Evolutionary conservation across 1,140 invertebrate genomes (phyloP).

Genomic region (Heliothis virescens): DNA sequence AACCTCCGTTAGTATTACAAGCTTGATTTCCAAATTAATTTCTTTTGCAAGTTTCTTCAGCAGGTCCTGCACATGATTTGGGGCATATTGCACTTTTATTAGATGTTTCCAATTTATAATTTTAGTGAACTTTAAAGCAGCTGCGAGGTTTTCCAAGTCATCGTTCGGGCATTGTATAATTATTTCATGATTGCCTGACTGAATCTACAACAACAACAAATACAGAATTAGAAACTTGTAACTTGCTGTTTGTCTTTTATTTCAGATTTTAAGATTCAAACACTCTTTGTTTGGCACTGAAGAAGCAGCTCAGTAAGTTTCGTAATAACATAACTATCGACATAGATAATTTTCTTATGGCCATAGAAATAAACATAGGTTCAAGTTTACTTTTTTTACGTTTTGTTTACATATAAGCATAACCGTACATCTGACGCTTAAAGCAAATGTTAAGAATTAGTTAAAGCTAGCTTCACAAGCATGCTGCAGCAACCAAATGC

Average conservation of each 20-base stretch:
- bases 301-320: too few relatives aligned
- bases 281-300: too few relatives aligned
- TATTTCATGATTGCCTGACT: constrained; percentile 37
- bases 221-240: not conserved
- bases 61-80: constrained; percentile 40
- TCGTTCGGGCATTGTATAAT: constrained; percentile 49
- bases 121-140: constrained; percentile 51
- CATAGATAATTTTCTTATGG: too few relatives aligned
- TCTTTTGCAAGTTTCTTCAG: constrained; percentile 31
- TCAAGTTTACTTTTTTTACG: too few relatives aligned
- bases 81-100: constrained; percentile 44
- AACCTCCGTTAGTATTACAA: not conserved
- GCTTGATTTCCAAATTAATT: constrained; percentile 42
- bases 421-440: too few relatives aligned
- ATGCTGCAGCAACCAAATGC: too few relatives aligned
- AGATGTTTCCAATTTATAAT: constrained; percentile 53
- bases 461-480: too few relatives aligned
- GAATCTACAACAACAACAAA: not conserved
- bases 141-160: constrained; percentile 37
- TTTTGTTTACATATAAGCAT: too few relatives aligned
- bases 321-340: too few relatives aligned
- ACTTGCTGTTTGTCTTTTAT: not conserved
- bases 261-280: too few relatives aligned
- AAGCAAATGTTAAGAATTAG: too few relatives aligned
- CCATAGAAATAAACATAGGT: too few relatives aligned